These are phyloP conservation scores for Papilio dardanus DNA, from an alignment of 1,140 invertebrate species.

Conservation along the genomic window DNA sequence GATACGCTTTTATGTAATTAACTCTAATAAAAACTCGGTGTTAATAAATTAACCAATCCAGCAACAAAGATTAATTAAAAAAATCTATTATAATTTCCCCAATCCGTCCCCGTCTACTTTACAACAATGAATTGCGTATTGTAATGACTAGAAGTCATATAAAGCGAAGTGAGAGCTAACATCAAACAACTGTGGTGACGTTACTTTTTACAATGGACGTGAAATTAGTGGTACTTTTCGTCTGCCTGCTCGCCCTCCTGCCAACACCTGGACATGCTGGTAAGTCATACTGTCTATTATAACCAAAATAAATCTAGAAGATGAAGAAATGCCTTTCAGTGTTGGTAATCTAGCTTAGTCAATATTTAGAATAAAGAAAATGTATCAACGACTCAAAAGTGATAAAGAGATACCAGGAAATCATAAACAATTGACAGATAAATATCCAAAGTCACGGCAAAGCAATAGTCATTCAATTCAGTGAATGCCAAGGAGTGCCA, in stretches of 20 bases:
- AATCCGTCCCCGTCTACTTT: conserved; percentile 45
- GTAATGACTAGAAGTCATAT: conserved; percentile 52
- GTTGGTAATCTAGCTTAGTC: neutral
- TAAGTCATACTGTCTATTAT: conserved; percentile 42
- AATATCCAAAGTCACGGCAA: neutral
- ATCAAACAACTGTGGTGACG: conserved; percentile 10
- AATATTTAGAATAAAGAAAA: neutral
- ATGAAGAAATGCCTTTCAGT: neutral
- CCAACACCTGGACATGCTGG: conserved; percentile 48
- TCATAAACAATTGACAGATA: neutral
- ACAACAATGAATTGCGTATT: conserved; percentile 28
- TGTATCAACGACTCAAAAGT: too few relatives aligned
- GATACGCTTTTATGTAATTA: too few relatives aligned
- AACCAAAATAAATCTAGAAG: neutral
- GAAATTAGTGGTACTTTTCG: conserved; percentile 45
- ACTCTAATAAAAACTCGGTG: neutral
- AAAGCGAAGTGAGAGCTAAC: conserved; percentile 40
- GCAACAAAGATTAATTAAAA: neutral
- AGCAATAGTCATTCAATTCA: neutral
- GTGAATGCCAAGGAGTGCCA: neutral
- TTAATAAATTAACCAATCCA: neutral
- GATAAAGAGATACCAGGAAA: neutral
- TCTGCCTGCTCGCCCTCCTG: conserved; percentile 41
- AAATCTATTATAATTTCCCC: neutral
- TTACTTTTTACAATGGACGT: conserved; percentile 49